Base-by-base conservation (phyloP, 2,888 invertebrate species). In the Drosophila cracens region DNA sequence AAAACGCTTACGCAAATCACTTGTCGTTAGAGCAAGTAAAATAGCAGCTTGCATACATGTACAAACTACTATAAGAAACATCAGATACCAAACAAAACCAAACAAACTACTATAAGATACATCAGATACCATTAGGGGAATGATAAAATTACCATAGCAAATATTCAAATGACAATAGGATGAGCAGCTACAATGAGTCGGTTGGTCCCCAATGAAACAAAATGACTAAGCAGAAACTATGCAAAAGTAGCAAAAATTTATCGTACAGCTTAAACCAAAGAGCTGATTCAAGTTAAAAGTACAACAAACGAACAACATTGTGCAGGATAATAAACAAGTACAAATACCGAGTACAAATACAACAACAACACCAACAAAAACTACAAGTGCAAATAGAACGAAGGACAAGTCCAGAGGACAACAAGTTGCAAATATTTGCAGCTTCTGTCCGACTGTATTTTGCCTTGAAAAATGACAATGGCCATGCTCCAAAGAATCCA, bases 371-470 rank as follows among this genome's bases (percentile, higher is more conserved):
- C 40, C 25, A 43, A 46, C 25, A 25, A 67, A 18, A 40, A 54
- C 64, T 34, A 66, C 58, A 29, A 59, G 43, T 46, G 51, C 27
- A 33, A 34, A 36, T 52, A 77, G 61, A 33, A 51, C 58, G 48
- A 64, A 52, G 65, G 74, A 69, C 68, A 74, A 69, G 38, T 48
- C 60, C 66, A 73, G 67, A 48, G 73, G 76, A 83, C 87, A 85
- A 84, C 82, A 76, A 88, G 86, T 82, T 83, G 81, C 82, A 85
- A 85, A 87, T 85, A 83, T 87, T 83, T 85, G 79, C 49, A 66
- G 52, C 61, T 68, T 70, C 61, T 57, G 79, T 67, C 73, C 74
- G 53, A 79, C 79, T 79, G 82, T 72, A 74, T 67, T 81, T 85
- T 65, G 71, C 74, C 79, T 60, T 84, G 87, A 71, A 70, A 77